Conservation (phyloP, 1,140 invertebrate species). For the Cecropterus lyciades region DNA sequence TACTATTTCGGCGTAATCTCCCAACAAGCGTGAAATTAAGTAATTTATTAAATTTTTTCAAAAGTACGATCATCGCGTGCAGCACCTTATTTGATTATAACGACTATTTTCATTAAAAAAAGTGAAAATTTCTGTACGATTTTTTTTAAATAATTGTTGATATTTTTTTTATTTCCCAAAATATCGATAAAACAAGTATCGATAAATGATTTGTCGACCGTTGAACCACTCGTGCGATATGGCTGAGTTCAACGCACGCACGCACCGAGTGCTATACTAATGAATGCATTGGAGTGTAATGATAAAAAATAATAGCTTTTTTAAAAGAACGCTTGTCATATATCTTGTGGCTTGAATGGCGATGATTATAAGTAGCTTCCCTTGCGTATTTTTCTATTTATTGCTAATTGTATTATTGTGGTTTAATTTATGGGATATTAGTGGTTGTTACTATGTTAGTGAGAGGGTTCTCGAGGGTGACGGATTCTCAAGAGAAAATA, state of each 20-base stretch:
- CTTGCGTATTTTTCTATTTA: constrained; percentile 17
- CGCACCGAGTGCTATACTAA: constrained; percentile 42
- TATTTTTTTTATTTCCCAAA: too few relatives aligned
- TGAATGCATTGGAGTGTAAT: constrained; percentile 48
- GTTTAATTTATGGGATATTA: constrained; percentile 6
- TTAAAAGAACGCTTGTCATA: constrained; percentile 38
- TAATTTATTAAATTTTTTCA: too few relatives aligned
- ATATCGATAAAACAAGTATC: constrained; percentile 43
- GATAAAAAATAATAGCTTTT: constrained; percentile 52
- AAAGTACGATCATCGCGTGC: too few relatives aligned
- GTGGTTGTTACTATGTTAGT: background rate
- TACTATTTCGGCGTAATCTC: too few relatives aligned
- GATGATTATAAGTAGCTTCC: constrained; percentile 11
- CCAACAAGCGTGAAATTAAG: too few relatives aligned
- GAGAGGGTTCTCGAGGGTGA: too few relatives aligned
- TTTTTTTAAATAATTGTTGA: too few relatives aligned
- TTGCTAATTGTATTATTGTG: constrained; percentile 24
- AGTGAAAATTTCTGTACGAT: too few relatives aligned
- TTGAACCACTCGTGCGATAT: constrained; percentile 48
- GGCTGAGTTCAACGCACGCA: constrained; percentile 43
- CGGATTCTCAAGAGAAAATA: too few relatives aligned
- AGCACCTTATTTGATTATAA: too few relatives aligned
- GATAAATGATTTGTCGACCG: too few relatives aligned
- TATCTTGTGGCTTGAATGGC: constrained; percentile 21
- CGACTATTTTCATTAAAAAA: too few relatives aligned